A percentile compares a stretch with the other conserved stretches of the same genome.
Evolutionary conservation across 92 coral and sea anemone genomes (phyloP).

Genomic region (Palythoa grandiflora): DNA sequence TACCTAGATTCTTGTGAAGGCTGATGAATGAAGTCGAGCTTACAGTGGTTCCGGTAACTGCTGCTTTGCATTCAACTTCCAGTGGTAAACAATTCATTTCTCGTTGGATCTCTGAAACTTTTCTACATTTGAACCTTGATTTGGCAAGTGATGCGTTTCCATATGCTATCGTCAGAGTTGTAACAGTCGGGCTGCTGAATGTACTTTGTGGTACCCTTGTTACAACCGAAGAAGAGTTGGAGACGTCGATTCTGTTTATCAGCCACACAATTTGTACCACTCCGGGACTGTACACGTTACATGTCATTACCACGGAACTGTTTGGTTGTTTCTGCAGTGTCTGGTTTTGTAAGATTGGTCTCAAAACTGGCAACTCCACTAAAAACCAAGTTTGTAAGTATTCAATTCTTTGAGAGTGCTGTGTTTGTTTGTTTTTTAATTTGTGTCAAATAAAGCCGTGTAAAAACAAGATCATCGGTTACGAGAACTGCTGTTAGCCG

Average conservation of each 20-base stretch:
- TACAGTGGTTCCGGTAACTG: neutral
- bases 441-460: too few species aligned
- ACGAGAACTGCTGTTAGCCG: too few species aligned
- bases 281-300: constrained; percentile 15
- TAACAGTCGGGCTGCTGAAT: constrained; percentile 12
- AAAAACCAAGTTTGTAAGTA: neutral
- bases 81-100: constrained; percentile 1
- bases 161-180: neutral
- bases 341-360: constrained; percentile 18
- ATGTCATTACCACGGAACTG: constrained; percentile 31
- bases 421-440: too few species aligned
- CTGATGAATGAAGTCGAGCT: neutral
- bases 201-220: neutral
- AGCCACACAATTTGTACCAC: constrained; percentile 6
- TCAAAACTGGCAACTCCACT: constrained; percentile 20
- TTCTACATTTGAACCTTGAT: constrained; percentile 8
- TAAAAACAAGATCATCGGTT: too few species aligned
- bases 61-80: constrained; percentile 15
- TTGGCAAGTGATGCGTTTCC: neutral
- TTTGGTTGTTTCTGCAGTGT: constrained; percentile 4
- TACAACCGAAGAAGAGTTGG: constrained; percentile 11
- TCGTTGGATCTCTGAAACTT: neutral
- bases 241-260: neutral
- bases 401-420: neutral
- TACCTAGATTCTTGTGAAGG: neutral